Evolutionary conservation across 2,888 invertebrate species (phyloP), one percentile per base, ranked within the genome.

Genomic region (Sarcophaga subvicina): DNA sequence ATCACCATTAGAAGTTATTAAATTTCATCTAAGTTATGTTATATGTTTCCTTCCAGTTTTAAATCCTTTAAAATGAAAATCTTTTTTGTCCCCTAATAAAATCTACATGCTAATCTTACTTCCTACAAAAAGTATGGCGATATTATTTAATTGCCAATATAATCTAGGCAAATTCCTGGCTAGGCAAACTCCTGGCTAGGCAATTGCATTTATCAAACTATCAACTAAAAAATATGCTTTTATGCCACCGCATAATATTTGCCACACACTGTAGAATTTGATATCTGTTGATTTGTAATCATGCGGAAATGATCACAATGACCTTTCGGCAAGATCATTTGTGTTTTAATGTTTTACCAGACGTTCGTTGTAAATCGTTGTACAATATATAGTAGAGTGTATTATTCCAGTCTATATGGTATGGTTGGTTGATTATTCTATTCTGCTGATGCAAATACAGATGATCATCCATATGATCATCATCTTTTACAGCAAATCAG

Each of bases 281-380:
- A 66, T 77, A 62, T 83, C 72, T 83, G 71, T 80, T 85, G 85
- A 85, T 85, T 85, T 90, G 90, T 89, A 91, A 91, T 91, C 91
- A 91, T 92, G 92, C 92, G 92, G 92, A 92, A 92, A 92, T 91
- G 92, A 91, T 91, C 91, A 89, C 89, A 90, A 90, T 90, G 92
- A 92, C 91, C 92, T 91, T 92, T 91, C 90, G 89, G 90, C 91
- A 91, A 90, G 89, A 91, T 88, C 89, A 88, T 85, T 84, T 80
- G 79, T 77, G 78, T 86, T 86, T 12, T 85, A 84, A 83, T 85
- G 85, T 85, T 85, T 82, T 71, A 64, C 75, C 75, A 84, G 83
- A 84, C 73, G 60, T 75, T 82, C 75, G 71, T 85, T 77, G 85
- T 78, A 79, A 64, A 71, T 71, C 45, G 59, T 75, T 73, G 64